phyloP scores from a whole-genome alignment of 2,797 vertebrate genomes.

The Sphenopsis melanotis region DNA sequence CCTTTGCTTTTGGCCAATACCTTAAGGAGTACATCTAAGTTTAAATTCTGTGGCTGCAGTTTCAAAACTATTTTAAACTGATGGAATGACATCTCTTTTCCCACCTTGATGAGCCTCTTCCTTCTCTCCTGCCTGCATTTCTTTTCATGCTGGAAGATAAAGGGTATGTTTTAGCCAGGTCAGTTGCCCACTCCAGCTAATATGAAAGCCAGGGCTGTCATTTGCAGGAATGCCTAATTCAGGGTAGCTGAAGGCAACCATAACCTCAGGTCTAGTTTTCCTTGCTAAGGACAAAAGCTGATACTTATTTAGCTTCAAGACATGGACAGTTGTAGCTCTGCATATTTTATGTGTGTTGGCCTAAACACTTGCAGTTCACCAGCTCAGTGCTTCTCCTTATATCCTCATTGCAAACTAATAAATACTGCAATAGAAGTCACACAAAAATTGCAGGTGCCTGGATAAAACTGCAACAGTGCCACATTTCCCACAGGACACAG shows the following conservation, averaged over 20 bases:
- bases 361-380: background rate
- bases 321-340: background rate
- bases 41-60: background rate
- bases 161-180: background rate
- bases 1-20: background rate
- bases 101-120: background rate
- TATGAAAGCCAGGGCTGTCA: background rate
- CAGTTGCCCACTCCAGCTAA: background rate
- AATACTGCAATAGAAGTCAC: background rate
- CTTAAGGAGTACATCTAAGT: background rate
- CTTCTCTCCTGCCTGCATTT: background rate
- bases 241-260: background rate
- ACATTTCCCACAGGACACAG: background rate
- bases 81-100: background rate
- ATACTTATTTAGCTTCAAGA: background rate
- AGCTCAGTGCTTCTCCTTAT: background rate
- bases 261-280: background rate
- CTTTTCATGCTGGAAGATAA: background rate
- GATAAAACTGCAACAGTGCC: background rate
- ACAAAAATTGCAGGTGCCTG: background rate
- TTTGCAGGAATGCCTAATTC: background rate
- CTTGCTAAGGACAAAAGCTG: background rate
- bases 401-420: background rate
- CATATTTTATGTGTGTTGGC: background rate
- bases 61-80: background rate